Percentiles rank a stretch among this genome's conserved stretches.
Conservation (phyloP, 2,888 invertebrate species). For the Mystacides longicornis region DNA sequence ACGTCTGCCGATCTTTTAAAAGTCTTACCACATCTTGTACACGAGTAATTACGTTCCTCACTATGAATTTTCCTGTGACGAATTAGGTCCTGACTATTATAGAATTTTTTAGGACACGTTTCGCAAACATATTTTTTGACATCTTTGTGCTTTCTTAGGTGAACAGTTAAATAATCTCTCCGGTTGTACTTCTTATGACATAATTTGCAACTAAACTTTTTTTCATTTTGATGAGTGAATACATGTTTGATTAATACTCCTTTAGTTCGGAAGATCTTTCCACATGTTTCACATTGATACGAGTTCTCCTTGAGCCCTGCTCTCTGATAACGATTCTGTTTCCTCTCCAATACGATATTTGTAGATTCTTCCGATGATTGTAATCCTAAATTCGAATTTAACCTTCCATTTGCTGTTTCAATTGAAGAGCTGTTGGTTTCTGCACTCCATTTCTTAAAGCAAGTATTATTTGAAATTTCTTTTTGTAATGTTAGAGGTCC, state of each 20-base stretch:
- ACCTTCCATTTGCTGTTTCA: no score
- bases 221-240: conserved; percentile 34
- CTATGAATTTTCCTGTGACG: conserved; percentile 32
- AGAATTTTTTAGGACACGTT: conserved; percentile 37
- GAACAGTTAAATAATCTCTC: conserved; percentile 40
- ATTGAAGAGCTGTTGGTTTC: no score
- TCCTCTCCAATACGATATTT: no score
- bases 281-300: conserved; percentile 31
- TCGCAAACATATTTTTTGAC: conserved; percentile 45
- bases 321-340: no score
- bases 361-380: no score
- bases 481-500: no score
- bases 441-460: no score
- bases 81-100: conserved; percentile 30
- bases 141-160: conserved; percentile 45
- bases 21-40: conserved; percentile 29
- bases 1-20: conserved; percentile 32
- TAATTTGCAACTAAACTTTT: conserved; percentile 34
- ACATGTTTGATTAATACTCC: conserved; percentile 32
- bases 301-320: no score
- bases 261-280: conserved; percentile 28
- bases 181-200: conserved; percentile 37
- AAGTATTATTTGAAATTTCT: no score
- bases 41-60: conserved; percentile 30
- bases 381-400: no score